Evolutionary conservation across 2,797 vertebrate genomes (phyloP), one percentile per base, ranked within the genome.

Genomic region (Benthosema pterotum): DNA sequence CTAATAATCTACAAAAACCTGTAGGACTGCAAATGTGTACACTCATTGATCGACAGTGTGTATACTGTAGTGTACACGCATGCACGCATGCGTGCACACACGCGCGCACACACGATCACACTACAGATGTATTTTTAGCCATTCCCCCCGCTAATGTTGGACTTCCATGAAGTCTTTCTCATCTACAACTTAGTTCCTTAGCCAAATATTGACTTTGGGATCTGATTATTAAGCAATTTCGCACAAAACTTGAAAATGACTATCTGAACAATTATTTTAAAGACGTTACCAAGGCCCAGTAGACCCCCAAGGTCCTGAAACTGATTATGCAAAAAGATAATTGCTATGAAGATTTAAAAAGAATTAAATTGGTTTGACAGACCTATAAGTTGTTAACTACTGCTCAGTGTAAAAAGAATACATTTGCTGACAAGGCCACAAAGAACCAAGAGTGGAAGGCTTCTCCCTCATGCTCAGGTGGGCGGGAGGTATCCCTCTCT

Each of bases 211-310:
- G 88, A 91, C 89, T 93, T 90, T 88, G 87, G 80, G 85, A 91
- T 92, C 86, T 92, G 91, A 94, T 92, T 92, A 92, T 93, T 91
- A 92, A 92, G 90, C 91, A 90, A 91, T 93, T 93, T 92, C 88
- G n/a, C 79, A 82, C 84, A 83, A 84, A 91, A 91, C 88, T 91
- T 93, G 82, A 93, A 92, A 92, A 92, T 88, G 32, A 87, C 82
- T 87, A 87, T 86, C 84, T 72, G 83, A 92, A 92, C 91, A 92
- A 92, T 93, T 92, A 92, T 92, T 93, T 89, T 91, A 86, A 87
- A 90, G 86, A 87, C 80, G 77, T 91, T 88, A 78, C 28, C 67
- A 79, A 79, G 86, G 89, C 89, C 90, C 90, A 87, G 87, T 81
- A 83, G 89, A 90, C 85, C 87, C 87, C 82, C 80, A 87, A 92